A percentile compares a stretch with the other conserved stretches of the same genome.
These are phyloP conservation scores for Orthosia gracilis DNA, from an alignment of 2,888 invertebrate genomes.

Conservation along the genomic window DNA sequence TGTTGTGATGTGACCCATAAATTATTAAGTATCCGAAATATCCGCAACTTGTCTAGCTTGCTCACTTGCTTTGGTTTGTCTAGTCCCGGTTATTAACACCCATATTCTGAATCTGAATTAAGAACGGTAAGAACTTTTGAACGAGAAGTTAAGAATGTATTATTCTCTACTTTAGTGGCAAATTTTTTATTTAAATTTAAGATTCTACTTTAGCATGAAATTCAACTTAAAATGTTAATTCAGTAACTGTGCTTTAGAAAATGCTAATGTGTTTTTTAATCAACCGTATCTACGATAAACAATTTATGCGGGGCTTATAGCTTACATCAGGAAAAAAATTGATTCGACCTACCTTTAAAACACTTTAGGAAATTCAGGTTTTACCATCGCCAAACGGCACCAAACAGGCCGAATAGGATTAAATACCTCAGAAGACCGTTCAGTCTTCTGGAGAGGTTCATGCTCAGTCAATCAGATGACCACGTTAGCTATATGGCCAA, in stretches of 20 bases:
- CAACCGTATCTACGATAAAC: background rate
- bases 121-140: too few relatives aligned
- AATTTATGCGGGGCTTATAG: background rate
- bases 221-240: too few relatives aligned
- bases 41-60: constrained; percentile 13
- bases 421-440: background rate
- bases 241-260: background rate
- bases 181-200: too few relatives aligned
- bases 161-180: too few relatives aligned
- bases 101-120: background rate
- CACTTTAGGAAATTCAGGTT: background rate
- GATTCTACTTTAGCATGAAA: too few relatives aligned
- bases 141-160: too few relatives aligned
- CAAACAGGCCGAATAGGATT: background rate
- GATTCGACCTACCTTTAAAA: background rate
- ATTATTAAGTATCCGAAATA: constrained; percentile 7
- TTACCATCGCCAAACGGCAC: background rate
- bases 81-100: background rate
- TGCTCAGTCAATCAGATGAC: background rate
- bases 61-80: background rate
- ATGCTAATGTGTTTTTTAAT: background rate
- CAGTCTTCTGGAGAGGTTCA: background rate
- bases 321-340: background rate
- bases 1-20: background rate
- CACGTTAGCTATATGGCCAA: background rate